Percentiles rank a stretch among this genome's conserved stretches.
Evolutionary conservation across 2,888 invertebrate species (phyloP).

Genomic region (Zootermopsis nevadensis): DNA sequence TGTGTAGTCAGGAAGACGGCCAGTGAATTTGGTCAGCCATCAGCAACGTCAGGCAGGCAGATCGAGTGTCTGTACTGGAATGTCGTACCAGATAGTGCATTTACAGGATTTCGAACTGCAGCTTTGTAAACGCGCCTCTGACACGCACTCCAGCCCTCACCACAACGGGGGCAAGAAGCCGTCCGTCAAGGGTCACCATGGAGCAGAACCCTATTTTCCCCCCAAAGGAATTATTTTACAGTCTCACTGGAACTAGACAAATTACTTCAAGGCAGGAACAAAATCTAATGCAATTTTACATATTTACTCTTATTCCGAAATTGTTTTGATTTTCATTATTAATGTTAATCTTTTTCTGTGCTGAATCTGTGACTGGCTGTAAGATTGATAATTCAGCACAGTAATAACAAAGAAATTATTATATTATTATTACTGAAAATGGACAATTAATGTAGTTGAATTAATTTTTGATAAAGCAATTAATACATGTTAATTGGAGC

Average conservation of each 20-base stretch:
- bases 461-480: too few relatives aligned
- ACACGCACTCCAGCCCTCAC: conserved; percentile 84
- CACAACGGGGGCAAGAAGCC: not conserved
- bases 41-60: conserved; percentile 14
- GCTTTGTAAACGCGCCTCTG: conserved; percentile 97
- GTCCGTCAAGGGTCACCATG: conserved; percentile 12
- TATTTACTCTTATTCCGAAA: too few relatives aligned
- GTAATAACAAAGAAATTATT: too few relatives aligned
- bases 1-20: too few relatives aligned
- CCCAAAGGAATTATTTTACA: not conserved
- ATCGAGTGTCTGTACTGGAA: conserved; percentile 63
- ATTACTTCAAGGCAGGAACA: not conserved
- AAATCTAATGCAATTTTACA: not conserved
- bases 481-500: too few relatives aligned
- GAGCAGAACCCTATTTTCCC: not conserved
- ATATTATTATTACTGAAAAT: too few relatives aligned
- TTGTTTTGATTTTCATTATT: too few relatives aligned
- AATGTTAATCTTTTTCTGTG: too few relatives aligned
- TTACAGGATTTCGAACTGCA: conserved; percentile 81
- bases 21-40: too few relatives aligned
- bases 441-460: too few relatives aligned
- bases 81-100: conserved; percentile 99
- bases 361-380: too few relatives aligned
- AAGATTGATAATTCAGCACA: too few relatives aligned
- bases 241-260: not conserved